Evolutionary conservation across 2,888 invertebrate species (phyloP).

Genomic region (Drosophila kambysellisi): DNA sequence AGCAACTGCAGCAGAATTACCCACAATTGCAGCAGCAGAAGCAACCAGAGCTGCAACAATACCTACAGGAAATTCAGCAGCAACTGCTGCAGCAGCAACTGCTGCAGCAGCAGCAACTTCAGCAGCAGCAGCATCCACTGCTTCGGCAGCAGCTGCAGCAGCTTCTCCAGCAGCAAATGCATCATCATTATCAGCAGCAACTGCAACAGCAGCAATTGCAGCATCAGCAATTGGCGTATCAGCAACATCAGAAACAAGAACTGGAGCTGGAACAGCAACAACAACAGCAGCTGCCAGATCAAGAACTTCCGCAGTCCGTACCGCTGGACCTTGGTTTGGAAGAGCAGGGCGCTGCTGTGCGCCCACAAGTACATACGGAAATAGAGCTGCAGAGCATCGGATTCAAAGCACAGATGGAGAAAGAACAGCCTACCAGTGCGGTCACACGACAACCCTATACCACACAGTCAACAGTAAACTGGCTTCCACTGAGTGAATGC

Average conservation of each 20-base stretch:
- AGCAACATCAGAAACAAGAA: not conserved
- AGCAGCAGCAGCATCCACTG: not conserved
- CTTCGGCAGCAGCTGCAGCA: not conserved
- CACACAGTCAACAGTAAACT: not conserved
- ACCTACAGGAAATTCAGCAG: not conserved
- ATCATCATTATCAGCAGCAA: not conserved
- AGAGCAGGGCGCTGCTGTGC: not conserved
- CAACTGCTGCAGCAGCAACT: not conserved
- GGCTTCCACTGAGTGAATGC: not conserved
- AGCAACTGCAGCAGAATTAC: not conserved
- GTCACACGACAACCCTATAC: not conserved
- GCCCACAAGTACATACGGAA: not conserved
- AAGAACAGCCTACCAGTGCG: not conserved
- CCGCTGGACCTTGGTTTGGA: not conserved
- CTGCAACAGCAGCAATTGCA: not conserved
- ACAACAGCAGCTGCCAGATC: not conserved
- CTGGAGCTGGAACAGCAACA: not conserved
- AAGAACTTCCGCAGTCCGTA: not conserved
- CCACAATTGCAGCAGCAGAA: not conserved
- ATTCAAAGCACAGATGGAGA: not conserved
- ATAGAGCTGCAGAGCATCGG: not conserved
- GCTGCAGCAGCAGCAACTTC: not conserved
- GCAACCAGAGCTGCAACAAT: not conserved
- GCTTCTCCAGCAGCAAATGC: not conserved
- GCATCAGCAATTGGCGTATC: not conserved